Evolutionary conservation across 2,797 vertebrate genomes (phyloP), one percentile per base, ranked within the genome.

Genomic region (Siniperca scherzeri): DNA sequence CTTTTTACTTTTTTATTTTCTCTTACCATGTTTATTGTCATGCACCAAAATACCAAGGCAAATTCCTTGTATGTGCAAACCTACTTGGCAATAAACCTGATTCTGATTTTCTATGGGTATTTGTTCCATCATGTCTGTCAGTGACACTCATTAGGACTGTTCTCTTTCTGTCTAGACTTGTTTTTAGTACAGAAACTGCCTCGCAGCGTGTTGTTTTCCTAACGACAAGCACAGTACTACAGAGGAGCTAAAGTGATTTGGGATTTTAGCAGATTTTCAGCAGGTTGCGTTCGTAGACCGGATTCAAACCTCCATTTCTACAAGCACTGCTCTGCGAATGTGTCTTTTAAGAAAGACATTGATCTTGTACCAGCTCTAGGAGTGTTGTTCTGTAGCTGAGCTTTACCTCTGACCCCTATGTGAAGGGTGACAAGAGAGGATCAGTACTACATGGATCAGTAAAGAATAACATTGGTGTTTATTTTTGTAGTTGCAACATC

Each of bases 81-180:
- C 14, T 46, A 14, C 16, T 19, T 19, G 46, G 46, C 5, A 48
- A 48, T 48, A 48, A 48, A 19, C 46, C 46, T 48, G 46, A 48
- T 48, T 52, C 19, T 21, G 48, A 21, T 10, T 52, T 66, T 57
- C 38, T 55, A 0, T 13, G 9, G 59, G 64, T 67, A 53, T 84
- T 78, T 77, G 84, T 89, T 77, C 46, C 42, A n/a, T 87, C 84
- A 64, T 2, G 60, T 86, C 53, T 61, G 53, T 83, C 50, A 59
- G 9, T 74, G 17, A 65, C 64, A 44, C 48, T 78, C 38, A 42
- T 72, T n/a, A 72, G 22, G 10, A 38, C 56, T 36, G 22, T 48
- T 70, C 50, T 46, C 4, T 30, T 21, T 74, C 70, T 81, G 89
- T 86, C 80, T 74, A 12, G 86, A 84, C 89, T 87, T 88, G 90